Evolutionary conservation across 2,797 vertebrate species (phyloP).

Genomic region (Salarias fasciatus): DNA sequence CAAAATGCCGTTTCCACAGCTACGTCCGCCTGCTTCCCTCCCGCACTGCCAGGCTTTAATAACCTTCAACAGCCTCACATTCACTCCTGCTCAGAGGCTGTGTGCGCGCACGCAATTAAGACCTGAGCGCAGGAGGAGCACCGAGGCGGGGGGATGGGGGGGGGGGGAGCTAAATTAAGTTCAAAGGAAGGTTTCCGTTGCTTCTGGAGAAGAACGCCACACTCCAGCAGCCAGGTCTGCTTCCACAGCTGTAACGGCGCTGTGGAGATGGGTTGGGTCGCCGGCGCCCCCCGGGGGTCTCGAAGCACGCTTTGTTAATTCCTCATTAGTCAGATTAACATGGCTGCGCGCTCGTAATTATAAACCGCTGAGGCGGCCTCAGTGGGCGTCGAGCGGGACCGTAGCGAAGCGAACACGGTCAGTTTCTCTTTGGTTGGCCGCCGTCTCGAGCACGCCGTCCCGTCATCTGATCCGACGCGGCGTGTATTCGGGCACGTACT

Average conservation of each 20-base stretch:
- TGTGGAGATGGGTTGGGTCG: neutral
- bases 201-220: conserved; percentile 6
- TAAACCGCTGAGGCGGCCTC: conserved; percentile 2
- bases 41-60: conserved; percentile 47
- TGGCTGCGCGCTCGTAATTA: conserved; percentile 20
- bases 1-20: conserved; percentile 25
- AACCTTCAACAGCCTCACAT: conserved; percentile 48
- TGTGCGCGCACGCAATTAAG: conserved; percentile 59
- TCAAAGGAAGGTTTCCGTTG: conserved; percentile 28
- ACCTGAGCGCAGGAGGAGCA: conserved; percentile 28
- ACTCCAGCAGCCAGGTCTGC: conserved; percentile 15
- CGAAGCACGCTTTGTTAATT: conserved; percentile 2
- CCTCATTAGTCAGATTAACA: conserved; percentile 22
- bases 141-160: conserved; percentile 8
- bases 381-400: conserved; percentile 23
- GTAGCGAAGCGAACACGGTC: conserved; percentile 4
- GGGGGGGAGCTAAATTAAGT: conserved; percentile 24
- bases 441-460: conserved; percentile 18
- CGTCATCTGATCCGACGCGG: no score
- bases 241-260: conserved; percentile 7
- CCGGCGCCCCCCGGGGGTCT: neutral
- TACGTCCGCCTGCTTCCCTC: conserved; percentile 14
- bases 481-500: no score
- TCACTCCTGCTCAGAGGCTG: conserved; percentile 14
- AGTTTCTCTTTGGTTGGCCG: conserved; percentile 47